Evolutionary conservation across 1,140 invertebrate genomes (phyloP).

Genomic region (Vanessa atalanta): DNA sequence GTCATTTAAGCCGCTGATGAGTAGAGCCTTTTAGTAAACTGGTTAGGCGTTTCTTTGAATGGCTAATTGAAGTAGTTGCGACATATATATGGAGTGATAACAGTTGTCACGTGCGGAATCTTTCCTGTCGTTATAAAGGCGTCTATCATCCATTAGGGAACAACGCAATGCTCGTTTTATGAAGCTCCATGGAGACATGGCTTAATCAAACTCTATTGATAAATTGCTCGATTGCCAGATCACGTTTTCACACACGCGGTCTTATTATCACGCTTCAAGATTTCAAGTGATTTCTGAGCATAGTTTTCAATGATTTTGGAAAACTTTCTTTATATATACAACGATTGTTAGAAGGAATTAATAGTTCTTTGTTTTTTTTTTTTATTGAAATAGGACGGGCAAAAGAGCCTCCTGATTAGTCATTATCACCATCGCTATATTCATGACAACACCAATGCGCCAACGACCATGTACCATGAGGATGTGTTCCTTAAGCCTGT

Average conservation of each 20-base stretch:
- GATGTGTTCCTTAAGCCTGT: no score
- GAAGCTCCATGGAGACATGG: not conserved
- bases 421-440: no score
- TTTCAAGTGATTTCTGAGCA: not conserved
- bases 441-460: no score
- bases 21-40: no score
- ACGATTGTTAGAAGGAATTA: no score
- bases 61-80: no score
- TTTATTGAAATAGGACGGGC: no score
- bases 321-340: not conserved
- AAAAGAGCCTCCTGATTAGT: no score
- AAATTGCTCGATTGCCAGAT: constrained; percentile 12
- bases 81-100: not conserved
- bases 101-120: not conserved
- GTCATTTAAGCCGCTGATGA: no score
- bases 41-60: no score
- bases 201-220: constrained; percentile 8
- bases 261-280: not conserved
- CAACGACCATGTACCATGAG: no score
- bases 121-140: not conserved
- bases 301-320: not conserved
- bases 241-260: not conserved
- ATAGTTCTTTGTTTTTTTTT: no score
- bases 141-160: not conserved
- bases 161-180: not conserved